Base-by-base conservation (phyloP, 2,888 invertebrate genomes). In the Epinotia bilunana region DNA sequence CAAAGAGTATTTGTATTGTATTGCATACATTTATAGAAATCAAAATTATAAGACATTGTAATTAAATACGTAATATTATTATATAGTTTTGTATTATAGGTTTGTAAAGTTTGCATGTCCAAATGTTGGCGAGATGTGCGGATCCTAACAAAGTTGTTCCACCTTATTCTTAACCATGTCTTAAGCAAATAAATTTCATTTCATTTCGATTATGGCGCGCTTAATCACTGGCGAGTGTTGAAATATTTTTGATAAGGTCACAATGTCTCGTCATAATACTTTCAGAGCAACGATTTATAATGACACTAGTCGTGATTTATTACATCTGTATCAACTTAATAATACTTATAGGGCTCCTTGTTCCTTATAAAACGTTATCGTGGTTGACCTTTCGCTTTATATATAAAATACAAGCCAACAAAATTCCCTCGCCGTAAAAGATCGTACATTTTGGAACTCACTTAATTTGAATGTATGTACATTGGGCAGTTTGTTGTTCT, bases 401-500 rank as follows among this genome's bases (percentile, higher is more conserved):
- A 57, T 12, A 61, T 60, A 53, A 72, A 73, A 67, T 73, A 73
- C 49, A 60, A 53, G n/a, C 23, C 16, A 61, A 61, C 58, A 18
- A 64, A 72, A 58, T 65, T 20, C 58, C 58, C 63, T 60, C 12
- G 28, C 63, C 18, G 57, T 69, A 63, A 70, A 65, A 70, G 53
- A 70, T 70, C 39, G 53, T 3, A 70, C 18, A 23, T 65, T 74
- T 65, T 58, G 64, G 64, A 55, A 77, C 74, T 78, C 78, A 81
- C 82, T 83, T 81, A 83, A 85, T 86, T 86, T 85, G 82, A 87
- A 86, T 86, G 86, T 83, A 83, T 67, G 72, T 79, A 84, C 80
- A 83, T 86, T 83, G 81, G 81, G 83, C 80, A 83, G 84, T 86
- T 87, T 87, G 85, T 86, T 86, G 85, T 87, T 86, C 84, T 83